Percentiles rank a stretch among this genome's conserved stretches.
Conservation (phyloP, 2,888 invertebrate genomes). For the Drosophila paranaensis region DNA sequence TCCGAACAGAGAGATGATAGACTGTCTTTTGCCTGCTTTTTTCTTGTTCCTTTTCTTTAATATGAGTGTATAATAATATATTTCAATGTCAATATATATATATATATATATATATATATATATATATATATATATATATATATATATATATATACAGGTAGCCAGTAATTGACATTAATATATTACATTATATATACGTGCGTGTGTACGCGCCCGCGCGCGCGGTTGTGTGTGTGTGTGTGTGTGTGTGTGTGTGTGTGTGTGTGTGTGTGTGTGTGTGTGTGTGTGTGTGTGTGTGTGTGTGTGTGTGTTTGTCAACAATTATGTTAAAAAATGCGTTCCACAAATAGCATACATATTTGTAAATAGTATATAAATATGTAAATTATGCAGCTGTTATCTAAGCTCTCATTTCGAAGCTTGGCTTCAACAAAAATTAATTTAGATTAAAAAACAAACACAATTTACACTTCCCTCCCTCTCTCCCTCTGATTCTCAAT, state of each 20-base stretch:
- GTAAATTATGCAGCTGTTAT: conserved; percentile 49
- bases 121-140: too few species aligned
- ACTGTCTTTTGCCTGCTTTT: conserved; percentile 1
- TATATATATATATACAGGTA: too few species aligned
- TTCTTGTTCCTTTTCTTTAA: conserved; percentile 42
- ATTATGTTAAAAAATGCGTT: conserved; percentile 20
- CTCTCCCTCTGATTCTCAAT: too few species aligned
- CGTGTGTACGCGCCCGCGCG: too few species aligned
- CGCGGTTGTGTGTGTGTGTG: conserved; percentile 4
- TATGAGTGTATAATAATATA: conserved; percentile 57
- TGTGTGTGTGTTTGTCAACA: conserved; percentile 28
- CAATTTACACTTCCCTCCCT: conserved; percentile 20
- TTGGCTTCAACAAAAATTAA: conserved; percentile 68
- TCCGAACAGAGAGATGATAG: conserved; percentile 3
- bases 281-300: conserved; percentile 23
- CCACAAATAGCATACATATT: conserved; percentile 33
- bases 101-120: too few species aligned
- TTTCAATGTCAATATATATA: conserved; percentile 34
- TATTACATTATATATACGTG: too few species aligned
- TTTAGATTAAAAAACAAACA: conserved; percentile 58
- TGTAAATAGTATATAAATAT: conserved; percentile 34
- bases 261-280: conserved; percentile 21
- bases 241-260: conserved; percentile 25
- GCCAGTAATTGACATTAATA: not conserved
- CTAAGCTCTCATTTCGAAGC: conserved; percentile 74